Base-by-base conservation (phyloP, 2,888 invertebrate genomes). In the Tuberolachnus salignus region DNA sequence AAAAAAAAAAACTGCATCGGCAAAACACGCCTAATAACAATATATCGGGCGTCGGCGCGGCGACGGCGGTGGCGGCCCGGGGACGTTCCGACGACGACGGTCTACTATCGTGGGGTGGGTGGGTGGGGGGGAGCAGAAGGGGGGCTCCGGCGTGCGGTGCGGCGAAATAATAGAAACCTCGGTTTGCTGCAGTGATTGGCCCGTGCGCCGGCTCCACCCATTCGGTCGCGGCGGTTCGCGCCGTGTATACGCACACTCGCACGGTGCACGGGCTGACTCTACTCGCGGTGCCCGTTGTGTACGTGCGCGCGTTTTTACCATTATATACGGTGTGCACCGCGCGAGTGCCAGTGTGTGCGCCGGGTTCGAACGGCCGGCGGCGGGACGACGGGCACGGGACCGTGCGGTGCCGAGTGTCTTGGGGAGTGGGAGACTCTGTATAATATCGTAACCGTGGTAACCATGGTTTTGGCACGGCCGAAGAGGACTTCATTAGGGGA, bases 101-200 rank as follows among this genome's bases (percentile, higher is more conserved):
- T 19, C n/a, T n/a, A n/a, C n/a, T n/a, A n/a, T n/a, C n/a, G n/a
- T n/a, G n/a, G n/a, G n/a, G n/a, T n/a, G n/a, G 55, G 21, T 0
- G 42, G 1, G 13, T 19, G 70, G 42, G 1, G 42, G 55, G 34
- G 6, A 34, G n/a, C n/a, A n/a, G n/a, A n/a, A n/a, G n/a, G 46
- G 16, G 8, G 16, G 16, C 13, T 26, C 6, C 26, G 26, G 67
- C 34, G 69, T 49, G 78, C 34, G 59, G 34, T 34, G 34, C 21
- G 49, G 69, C 59, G 34, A 34, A 67, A 78, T 78, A 78, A 78
- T 61, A 61, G 78, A 78, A 78, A 78, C 78, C 78, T 78, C 78
- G 78, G 78, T 78, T 78, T 69, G 78, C 55, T 75, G 74, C 78
- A 78, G 78, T 78, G 78, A 78, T 78, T 78, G 78, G 78, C 78